Evolutionary conservation across 2,797 vertebrate genomes (phyloP), one percentile per base, ranked within the genome.

Genomic region (Hemitrygon akajei): DNA sequence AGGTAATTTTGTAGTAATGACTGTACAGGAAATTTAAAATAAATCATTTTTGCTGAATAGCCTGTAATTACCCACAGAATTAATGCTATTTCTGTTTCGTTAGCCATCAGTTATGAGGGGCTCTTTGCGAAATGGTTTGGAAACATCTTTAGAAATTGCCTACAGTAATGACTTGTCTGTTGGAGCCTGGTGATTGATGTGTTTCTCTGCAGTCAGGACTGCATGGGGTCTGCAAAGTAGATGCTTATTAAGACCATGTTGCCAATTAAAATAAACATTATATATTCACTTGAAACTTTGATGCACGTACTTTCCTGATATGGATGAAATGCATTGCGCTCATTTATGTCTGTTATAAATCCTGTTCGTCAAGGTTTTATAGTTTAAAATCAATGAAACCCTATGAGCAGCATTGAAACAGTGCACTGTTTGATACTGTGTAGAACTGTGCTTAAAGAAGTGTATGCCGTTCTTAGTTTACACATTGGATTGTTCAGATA

Each of bases 241-340:
- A 93, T 30, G 73, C 91, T 92, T 69, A 75, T 75, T 47, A 75
- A 37, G 37, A 12, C 75, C 47, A 27, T 75, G 91, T 93, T 93
- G 91, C 25, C 91, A 76, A 76, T 93, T 75, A 93, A 93, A 76
- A 76, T 47, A 93, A 30, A 73, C 16, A 69, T 89, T 66, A 66
- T 27, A 75, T 56, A 92, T 92, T 92, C 37, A 47, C 37, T 93
- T 71, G 40, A 76, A 75, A 93, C 91, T 56, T 92, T 75, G 66
- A 71, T 91, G n/a, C 63, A 91, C 37, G 40, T 40, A 34, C 56
- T 75, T 47, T 14, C 40, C 73, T 93, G 37, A 76, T 93, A 76
- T 76, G 71, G 91, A 93, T 75, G 16, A 93, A 93, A 93, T 93
- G 11, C 27, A 93, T 93, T 93, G 71, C 14, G 58, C 37, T 40